Conservation (phyloP, 1,140 invertebrate species). For the Drosophila kurseongensis region DNA sequence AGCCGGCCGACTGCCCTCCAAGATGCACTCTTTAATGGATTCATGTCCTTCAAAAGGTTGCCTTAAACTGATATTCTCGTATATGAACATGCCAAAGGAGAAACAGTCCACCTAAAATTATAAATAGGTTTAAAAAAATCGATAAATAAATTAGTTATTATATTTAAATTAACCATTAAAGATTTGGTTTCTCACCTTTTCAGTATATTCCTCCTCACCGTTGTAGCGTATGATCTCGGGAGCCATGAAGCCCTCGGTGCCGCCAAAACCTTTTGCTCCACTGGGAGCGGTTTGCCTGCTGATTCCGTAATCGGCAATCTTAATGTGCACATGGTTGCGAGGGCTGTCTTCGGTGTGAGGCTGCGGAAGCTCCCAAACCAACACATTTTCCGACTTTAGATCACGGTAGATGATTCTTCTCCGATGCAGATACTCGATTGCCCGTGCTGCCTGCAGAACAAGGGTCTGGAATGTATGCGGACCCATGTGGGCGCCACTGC, state of each 20-base stretch:
- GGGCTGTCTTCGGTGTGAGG: slow-evolving; percentile 86
- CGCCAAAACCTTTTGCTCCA: slow-evolving; percentile 98
- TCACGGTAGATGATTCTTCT: slow-evolving; percentile 98
- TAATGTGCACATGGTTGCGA: slow-evolving; percentile 92
- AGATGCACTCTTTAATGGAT: slow-evolving; percentile 97
- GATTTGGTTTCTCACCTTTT: slow-evolving; percentile 89
- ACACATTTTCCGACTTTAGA: slow-evolving; percentile 98
- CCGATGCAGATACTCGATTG: slow-evolving; percentile 97
- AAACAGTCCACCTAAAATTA: slow-evolving; percentile 95
- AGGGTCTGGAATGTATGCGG: slow-evolving; percentile 93
- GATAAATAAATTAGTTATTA: no score
- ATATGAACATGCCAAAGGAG: slow-evolving; percentile 99
- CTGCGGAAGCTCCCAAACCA: slow-evolving; percentile 96
- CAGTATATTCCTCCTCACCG: slow-evolving; percentile 99
- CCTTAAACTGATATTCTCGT: slow-evolving; percentile 96
- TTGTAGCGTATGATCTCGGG: slow-evolving; percentile 99
- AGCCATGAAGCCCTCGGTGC: slow-evolving; percentile 99
- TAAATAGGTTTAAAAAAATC: neutral
- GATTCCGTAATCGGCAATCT: slow-evolving; percentile 98
- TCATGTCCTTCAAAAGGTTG: slow-evolving; percentile 98
- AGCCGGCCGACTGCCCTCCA: slow-evolving; percentile 96
- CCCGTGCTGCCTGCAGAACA: slow-evolving; percentile 95
- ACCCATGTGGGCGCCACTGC: slow-evolving; percentile 92
- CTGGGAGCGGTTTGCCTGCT: slow-evolving; percentile 94
- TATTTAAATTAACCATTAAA: no score